phyloP scores from a whole-genome alignment of 2,888 invertebrate genomes.

The Ectropis crepuscularia region DNA sequence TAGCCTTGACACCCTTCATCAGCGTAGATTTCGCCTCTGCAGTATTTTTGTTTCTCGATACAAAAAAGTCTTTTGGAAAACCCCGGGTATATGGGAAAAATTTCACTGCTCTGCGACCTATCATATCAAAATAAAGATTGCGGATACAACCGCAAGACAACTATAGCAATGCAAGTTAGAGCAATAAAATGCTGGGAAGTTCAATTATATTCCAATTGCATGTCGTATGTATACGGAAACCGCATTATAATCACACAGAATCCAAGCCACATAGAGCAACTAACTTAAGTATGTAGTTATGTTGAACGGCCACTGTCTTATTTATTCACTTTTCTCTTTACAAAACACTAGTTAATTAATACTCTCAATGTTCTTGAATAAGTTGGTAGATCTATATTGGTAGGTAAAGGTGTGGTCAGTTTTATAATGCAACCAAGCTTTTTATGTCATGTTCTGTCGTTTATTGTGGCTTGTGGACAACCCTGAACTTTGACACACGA shows the following conservation, averaged over 20 bases:
- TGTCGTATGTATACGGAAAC: conserved; percentile 10
- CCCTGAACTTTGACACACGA: conserved; percentile 14
- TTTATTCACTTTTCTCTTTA: background rate
- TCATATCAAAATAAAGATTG: background rate
- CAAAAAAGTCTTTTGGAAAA: background rate
- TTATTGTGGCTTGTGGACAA: background rate
- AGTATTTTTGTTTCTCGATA: too few relatives aligned
- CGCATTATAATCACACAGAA: conserved; percentile 1
- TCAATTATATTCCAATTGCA: conserved; percentile 15
- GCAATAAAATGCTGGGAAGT: conserved; percentile 8
- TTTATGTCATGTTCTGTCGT: background rate
- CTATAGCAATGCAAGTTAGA: background rate
- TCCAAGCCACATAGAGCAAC: background rate
- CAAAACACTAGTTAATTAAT: too few relatives aligned
- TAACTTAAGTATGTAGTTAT: background rate
- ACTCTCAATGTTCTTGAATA: background rate
- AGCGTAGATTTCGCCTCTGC: too few relatives aligned
- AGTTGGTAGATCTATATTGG: background rate
- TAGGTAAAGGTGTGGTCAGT: conserved; percentile 2
- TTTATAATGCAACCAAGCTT: background rate
- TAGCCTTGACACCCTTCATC: too few relatives aligned
- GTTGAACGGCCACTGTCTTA: background rate
- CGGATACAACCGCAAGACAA: background rate
- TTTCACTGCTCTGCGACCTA: background rate
- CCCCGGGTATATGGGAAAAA: background rate